Conservation (phyloP, 2,797 vertebrate genomes). For the Eidolon dupreanum region DNA sequence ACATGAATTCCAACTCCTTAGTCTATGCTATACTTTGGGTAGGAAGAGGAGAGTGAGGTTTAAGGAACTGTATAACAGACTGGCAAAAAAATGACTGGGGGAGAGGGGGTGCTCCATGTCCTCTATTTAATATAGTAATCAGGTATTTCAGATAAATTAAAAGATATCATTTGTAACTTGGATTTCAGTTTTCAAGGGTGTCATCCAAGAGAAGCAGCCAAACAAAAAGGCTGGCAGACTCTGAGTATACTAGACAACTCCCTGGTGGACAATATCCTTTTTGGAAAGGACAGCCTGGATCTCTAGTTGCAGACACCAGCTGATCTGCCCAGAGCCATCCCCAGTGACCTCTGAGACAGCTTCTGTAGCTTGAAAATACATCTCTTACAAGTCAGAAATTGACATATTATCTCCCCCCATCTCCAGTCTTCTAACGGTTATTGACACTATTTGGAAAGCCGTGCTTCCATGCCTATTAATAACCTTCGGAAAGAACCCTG, state of each 20-base stretch:
- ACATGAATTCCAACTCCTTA: background rate
- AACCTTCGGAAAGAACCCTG: constrained; percentile 64
- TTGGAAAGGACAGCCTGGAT: constrained; percentile 65
- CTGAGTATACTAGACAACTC: constrained; percentile 51
- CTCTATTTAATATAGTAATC: constrained; percentile 49
- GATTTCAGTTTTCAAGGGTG: constrained; percentile 64
- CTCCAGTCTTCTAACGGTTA: background rate
- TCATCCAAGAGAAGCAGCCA: constrained; percentile 70
- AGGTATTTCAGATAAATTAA: constrained; percentile 67
- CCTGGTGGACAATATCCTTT: constrained; percentile 68
- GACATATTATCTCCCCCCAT: constrained; percentile 42
- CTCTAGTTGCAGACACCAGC: constrained; percentile 70
- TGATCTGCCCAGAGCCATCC: constrained; percentile 63
- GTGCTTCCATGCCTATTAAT: constrained; percentile 74
- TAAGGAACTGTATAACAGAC: background rate
- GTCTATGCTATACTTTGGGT: background rate
- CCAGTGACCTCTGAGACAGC: constrained; percentile 65
- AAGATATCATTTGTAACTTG: constrained; percentile 68
- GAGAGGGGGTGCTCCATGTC: background rate
- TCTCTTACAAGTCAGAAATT: constrained; percentile 57
- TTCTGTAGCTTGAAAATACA: constrained; percentile 58
- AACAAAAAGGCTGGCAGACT: constrained; percentile 71
- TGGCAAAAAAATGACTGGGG: background rate
- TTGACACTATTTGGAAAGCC: constrained; percentile 60
- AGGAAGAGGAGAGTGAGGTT: background rate